Percentiles rank a stretch among this genome's conserved stretches.
These are phyloP conservation scores for Acromyrmex heyeri DNA, from an alignment of 1,140 invertebrate genomes.

Conservation along the genomic window DNA sequence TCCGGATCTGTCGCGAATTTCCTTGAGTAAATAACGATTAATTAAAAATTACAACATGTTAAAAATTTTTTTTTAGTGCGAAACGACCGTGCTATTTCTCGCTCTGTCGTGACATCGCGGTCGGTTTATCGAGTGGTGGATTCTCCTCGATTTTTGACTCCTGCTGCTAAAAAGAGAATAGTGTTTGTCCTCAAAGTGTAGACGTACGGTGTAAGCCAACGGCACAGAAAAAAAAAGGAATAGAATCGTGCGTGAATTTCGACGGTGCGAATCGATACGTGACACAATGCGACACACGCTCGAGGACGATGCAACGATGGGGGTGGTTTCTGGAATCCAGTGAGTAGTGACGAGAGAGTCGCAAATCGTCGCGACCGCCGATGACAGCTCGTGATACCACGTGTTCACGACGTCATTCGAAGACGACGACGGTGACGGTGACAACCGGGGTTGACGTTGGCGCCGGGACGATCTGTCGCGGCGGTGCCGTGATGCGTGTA, in stretches of 20 bases:
- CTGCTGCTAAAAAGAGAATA: neutral
- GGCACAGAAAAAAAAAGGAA: neutral
- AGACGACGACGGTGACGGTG: conserved; percentile 24
- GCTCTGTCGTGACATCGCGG: neutral
- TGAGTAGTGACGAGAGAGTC: conserved; percentile 36
- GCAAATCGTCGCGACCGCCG: conserved; percentile 16
- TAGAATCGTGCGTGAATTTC: conserved; percentile 39
- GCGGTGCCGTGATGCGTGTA: conserved; percentile 63
- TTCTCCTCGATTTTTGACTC: conserved; percentile 4
- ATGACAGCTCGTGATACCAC: conserved; percentile 64
- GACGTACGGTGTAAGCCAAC: neutral
- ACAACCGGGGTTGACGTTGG: conserved; percentile 27
- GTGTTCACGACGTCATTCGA: conserved; percentile 57
- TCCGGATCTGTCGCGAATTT: neutral
- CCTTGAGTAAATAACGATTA: neutral
- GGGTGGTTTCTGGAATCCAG: conserved; percentile 30
- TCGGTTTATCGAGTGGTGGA: neutral
- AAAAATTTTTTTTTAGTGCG: neutral
- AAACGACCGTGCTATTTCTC: neutral
- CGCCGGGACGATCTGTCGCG: conserved; percentile 5
- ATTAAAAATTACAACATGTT: neutral
- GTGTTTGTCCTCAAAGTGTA: conserved; percentile 20
- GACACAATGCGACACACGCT: conserved; percentile 29
- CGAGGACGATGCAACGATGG: conserved; percentile 21
- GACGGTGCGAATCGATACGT: conserved; percentile 43